phyloP scores from a whole-genome alignment of 2,797 vertebrate species.

The Salarias fasciatus region DNA sequence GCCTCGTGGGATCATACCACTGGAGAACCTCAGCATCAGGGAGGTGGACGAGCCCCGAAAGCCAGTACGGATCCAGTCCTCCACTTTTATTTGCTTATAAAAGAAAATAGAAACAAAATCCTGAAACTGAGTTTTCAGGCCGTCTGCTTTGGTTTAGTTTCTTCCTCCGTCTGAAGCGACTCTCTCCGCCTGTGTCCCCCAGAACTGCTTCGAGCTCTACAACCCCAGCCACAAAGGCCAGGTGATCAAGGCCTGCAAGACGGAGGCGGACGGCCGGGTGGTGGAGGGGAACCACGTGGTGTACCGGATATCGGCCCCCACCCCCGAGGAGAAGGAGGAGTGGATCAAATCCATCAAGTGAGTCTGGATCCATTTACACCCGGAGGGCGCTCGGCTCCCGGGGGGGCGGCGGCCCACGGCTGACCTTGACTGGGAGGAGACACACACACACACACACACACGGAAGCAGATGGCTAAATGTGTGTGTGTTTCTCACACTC shows the following conservation, averaged over 20 bases:
- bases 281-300: constrained; percentile 98
- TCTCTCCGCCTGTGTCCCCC: not conserved
- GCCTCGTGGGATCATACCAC: constrained; percentile 94
- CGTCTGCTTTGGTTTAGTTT: not conserved
- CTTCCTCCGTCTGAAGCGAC: too few relatives aligned
- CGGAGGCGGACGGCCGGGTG: constrained; percentile 95
- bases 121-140: too few relatives aligned
- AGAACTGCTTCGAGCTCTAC: constrained; percentile 99
- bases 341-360: constrained; percentile 99
- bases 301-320: constrained; percentile 97
- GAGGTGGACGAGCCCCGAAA: constrained; percentile 97
- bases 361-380: constrained; percentile 71
- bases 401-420: constrained; percentile 65
- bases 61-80: constrained; percentile 82
- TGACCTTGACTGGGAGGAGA: constrained; percentile 73
- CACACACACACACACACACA: constrained; percentile 23
- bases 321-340: constrained; percentile 96
- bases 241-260: constrained; percentile 98
- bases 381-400: constrained; percentile 72
- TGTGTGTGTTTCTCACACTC: constrained; percentile 70
- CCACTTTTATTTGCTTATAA: too few relatives aligned
- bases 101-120: too few relatives aligned
- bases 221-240: constrained; percentile 97
- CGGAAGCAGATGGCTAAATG: constrained; percentile 45
- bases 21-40: constrained; percentile 97